Evolutionary conservation across 2,888 invertebrate genomes (phyloP).

Genomic region (Chaitophorus viminalis): DNA sequence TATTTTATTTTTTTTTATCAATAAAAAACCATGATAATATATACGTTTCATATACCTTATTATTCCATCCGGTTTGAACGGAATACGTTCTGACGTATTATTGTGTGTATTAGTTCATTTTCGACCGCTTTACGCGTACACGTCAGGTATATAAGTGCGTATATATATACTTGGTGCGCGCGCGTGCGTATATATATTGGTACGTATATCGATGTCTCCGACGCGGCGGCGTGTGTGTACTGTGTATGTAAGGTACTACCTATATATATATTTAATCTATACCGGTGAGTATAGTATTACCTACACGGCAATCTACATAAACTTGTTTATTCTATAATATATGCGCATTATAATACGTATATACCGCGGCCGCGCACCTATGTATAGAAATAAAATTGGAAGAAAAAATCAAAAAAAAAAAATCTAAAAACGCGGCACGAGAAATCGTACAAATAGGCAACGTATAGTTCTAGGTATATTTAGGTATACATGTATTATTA

Average conservation of each 20-base stretch:
- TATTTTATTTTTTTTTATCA: constrained; percentile 15
- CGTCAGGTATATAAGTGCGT: not conserved
- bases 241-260: not conserved
- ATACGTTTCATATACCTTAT: not conserved
- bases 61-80: constrained; percentile 1
- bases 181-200: not conserved
- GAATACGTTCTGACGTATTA: constrained; percentile 5
- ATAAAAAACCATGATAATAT: not conserved
- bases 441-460: not conserved
- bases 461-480: too few relatives aligned
- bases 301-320: constrained; percentile 36
- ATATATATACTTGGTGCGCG: not conserved
- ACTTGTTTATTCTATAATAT: constrained; percentile 45
- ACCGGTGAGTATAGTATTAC: constrained; percentile 40
- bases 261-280: constrained; percentile 20
- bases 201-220: constrained; percentile 29
- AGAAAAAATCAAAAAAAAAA: not conserved
- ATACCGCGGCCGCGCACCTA: not conserved
- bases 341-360: constrained; percentile 6
- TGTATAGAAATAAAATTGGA: not conserved
- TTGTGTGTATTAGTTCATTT: not conserved
- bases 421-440: not conserved
- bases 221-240: not conserved
- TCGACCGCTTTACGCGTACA: not conserved
- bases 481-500: too few relatives aligned